Evolutionary conservation across 2,113 vertebrate species (phyloP).

Genomic region (Panthera leo): DNA sequence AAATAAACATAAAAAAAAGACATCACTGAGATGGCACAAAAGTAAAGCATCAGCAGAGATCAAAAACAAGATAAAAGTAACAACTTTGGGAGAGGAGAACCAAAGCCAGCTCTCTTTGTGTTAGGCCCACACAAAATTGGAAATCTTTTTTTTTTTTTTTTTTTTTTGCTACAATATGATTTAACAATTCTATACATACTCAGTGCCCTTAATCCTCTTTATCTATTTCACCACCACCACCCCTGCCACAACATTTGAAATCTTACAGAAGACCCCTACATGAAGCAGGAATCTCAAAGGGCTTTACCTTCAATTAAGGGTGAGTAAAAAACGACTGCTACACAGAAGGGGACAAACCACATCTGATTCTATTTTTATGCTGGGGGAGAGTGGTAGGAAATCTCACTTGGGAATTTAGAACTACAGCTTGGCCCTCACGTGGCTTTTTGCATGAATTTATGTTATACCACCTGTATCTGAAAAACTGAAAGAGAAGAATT

Average conservation of each 20-base stretch:
- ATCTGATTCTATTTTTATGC: not conserved
- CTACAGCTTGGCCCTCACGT: too few relatives aligned
- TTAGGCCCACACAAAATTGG: not conserved
- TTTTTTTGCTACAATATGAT: not conserved
- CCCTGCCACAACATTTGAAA: not conserved
- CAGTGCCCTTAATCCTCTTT: not conserved
- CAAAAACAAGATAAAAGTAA: not conserved
- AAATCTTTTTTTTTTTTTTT: not conserved
- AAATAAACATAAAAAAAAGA: not conserved
- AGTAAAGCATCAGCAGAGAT: not conserved
- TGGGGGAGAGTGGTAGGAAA: not conserved
- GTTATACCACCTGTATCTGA: not conserved
- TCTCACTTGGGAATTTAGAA: not conserved
- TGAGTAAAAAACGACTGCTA: not conserved
- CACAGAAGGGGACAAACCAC: not conserved
- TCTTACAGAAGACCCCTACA: not conserved
- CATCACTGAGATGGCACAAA: not conserved
- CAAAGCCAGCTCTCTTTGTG: not conserved
- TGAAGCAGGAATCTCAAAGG: not conserved
- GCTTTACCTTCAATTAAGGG: not conserved
- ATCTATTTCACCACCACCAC: not conserved
- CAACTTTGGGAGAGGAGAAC: not conserved
- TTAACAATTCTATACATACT: not conserved
- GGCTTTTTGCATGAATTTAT: not conserved
- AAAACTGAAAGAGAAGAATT: constrained; percentile 17